Evolutionary conservation across 2,888 invertebrate species (phyloP), one percentile per base, ranked within the genome.

Genomic region (Myopa testacea): DNA sequence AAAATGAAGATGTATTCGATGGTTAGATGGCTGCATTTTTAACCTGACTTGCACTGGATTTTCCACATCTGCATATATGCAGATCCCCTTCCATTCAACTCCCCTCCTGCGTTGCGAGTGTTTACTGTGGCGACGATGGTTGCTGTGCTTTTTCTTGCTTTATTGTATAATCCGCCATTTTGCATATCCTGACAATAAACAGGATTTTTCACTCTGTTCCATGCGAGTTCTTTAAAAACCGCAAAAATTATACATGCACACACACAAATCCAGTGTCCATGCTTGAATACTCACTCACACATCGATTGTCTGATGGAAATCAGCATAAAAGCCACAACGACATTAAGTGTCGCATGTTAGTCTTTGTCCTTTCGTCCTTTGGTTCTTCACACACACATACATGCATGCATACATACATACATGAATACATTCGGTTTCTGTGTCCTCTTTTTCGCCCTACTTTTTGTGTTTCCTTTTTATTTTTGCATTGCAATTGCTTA

Each of bases 401-500:
- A 62, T 26, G 4, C 19, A 37, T 37, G 55, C 6, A 50, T 50
- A 12, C 6, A 50, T 10, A 3, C 50, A 8, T 50, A 10, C 14
- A 14, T 14, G 14, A 68, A 45, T 45, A n/a, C 68, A 38, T 5
- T 16, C 6, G n/a, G 1, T 14, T 38, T 40, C 70, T 55, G 70
- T 60, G 8, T 38, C 45, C 45, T 10, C 45, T 45, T 45, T 1
- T 8, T 8, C 45, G 45, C 45, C 45, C 7, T 45, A 8, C 4
- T 45, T 6, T 26, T 10, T 0, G 10, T 45, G 1, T 26, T 58
- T 38, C 16, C 14, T 12, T 37, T 14, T 40, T 19, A 16, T 71
- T 75, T 68, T 68, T 45, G 60, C 75, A 75, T 75, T 75, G 58
- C 75, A 75, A 69, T 75, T 75, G 75, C 69, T 75, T 69, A 69